Evolutionary conservation across 2,888 invertebrate genomes (phyloP).

Genomic region (Pheosia gnoma): DNA sequence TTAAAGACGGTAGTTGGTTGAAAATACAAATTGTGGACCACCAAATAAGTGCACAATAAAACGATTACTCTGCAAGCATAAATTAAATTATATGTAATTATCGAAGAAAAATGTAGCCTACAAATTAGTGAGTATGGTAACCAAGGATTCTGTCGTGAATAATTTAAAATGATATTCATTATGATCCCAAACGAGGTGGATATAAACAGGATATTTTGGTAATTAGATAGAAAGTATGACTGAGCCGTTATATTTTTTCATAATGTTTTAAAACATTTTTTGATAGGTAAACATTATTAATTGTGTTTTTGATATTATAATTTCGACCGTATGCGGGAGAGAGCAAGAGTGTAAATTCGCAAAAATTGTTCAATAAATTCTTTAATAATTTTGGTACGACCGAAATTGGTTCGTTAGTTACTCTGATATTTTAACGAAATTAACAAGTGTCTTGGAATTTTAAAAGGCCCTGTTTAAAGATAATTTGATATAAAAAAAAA

Average conservation of each 20-base stretch:
- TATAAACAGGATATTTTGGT: too few relatives aligned
- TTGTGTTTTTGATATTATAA: too few relatives aligned
- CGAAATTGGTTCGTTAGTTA: constrained; percentile 44
- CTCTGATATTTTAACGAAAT: constrained; percentile 46
- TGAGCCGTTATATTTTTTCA: too few relatives aligned
- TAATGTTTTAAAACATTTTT: too few relatives aligned
- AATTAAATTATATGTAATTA: constrained; percentile 63
- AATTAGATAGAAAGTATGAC: too few relatives aligned
- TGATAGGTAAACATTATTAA: too few relatives aligned
- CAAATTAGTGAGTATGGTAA: constrained; percentile 20
- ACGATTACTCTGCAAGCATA: constrained; percentile 52
- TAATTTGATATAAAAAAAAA: constrained; percentile 3
- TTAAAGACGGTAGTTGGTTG: constrained; percentile 35
- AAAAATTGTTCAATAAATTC: constrained; percentile 57
- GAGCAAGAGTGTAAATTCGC: constrained; percentile 19
- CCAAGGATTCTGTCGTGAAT: neutral
- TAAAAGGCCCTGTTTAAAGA: constrained; percentile 37
- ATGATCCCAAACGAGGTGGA: too few relatives aligned
- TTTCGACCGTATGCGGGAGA: too few relatives aligned
- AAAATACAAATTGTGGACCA: constrained; percentile 58
- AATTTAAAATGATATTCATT: too few relatives aligned
- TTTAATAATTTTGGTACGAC: constrained; percentile 52
- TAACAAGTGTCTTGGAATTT: constrained; percentile 34
- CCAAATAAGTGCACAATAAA: constrained; percentile 55
- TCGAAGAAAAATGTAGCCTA: constrained; percentile 39